Base-by-base conservation (phyloP, 1,140 invertebrate genomes). In the Trachymyrmex cornetzi region DNA sequence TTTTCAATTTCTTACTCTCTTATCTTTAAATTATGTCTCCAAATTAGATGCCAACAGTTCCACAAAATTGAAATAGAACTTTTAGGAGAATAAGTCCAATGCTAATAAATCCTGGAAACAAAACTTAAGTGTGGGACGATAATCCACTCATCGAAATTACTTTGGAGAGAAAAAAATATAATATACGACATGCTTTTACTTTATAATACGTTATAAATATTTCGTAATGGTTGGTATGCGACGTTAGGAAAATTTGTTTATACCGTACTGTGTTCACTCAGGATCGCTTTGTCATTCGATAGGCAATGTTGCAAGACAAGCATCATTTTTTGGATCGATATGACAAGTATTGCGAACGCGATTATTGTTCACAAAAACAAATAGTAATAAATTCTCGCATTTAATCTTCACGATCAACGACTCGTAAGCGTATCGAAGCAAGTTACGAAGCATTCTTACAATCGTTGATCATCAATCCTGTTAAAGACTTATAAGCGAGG, bases 81-180 rank as follows among this genome's bases (percentile, higher is more conserved):
- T 63, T 63, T 63, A 30, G n/a, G 14, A 63, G 27, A 63, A 64
- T 64, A 34, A 64, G n/a, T 64, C 63, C 5, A 64, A 64, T 64
- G 38, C 34, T 69, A 24, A 24, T 4, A 44, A 69, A 44, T 48
- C 2, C 7, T 34, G 61, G 3, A 50, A 69, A 69, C 22, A 50
- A 69, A 44, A 5, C 22, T 64, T 0, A 64, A 64, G 50, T 14
- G n/a, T 67, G 6, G 2, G 14, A 69, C 2, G 24, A 22, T 50
- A 69, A 48, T 16, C 12, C 2, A 7, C 7, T 50, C 2, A 69
- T 48, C 6, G 9, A 69, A 69, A 16, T 69, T 69, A 50, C 0
- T 69, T 48, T 50, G 14, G 22, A 69, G 22, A 69, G 24, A 6
- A 50, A 27, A 27, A 6, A 9, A 50, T 64, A 9, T 64, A 64